These are phyloP conservation scores for Malacoctenus gilli DNA, from an alignment of 2,797 vertebrate species.

Conservation along the genomic window DNA sequence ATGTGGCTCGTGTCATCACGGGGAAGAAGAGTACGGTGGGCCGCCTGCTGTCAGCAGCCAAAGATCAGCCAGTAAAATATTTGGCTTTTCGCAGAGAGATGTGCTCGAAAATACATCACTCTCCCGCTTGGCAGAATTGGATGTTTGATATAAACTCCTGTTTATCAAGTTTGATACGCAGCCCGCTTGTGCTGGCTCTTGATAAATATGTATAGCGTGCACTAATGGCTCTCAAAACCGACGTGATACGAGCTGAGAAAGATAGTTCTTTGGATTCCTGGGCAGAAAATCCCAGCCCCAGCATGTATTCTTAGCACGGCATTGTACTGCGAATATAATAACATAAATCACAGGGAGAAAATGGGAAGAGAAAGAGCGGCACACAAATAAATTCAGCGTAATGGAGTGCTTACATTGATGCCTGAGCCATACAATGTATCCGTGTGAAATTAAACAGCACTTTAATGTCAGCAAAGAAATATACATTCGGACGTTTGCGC, in stretches of 20 bases:
- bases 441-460: conserved; percentile 45
- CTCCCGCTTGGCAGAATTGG: conserved; percentile 45
- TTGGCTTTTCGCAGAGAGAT: conserved; percentile 47
- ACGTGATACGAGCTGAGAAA: conserved; percentile 37
- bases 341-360: conserved; percentile 33
- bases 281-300: conserved; percentile 41
- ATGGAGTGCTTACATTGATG: conserved; percentile 42
- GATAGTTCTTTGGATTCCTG: conserved; percentile 29
- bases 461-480: conserved; percentile 28
- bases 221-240: conserved; percentile 53
- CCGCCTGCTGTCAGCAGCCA: conserved; percentile 28
- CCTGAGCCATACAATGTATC: conserved; percentile 23
- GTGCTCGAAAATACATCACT: conserved; percentile 54
- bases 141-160: conserved; percentile 51
- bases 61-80: conserved; percentile 38
- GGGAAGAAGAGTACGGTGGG: conserved; percentile 13
- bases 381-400: conserved; percentile 46
- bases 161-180: conserved; percentile 58
- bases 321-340: conserved; percentile 35
- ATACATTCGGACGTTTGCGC: conserved; percentile 26
- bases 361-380: conserved; percentile 36
- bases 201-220: conserved; percentile 61
- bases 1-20: conserved; percentile 45
- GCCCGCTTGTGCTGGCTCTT: conserved; percentile 45
- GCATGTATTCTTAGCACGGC: conserved; percentile 30